Conservation (phyloP, 2,888 invertebrate genomes). For the Liposcelis brunnea region DNA sequence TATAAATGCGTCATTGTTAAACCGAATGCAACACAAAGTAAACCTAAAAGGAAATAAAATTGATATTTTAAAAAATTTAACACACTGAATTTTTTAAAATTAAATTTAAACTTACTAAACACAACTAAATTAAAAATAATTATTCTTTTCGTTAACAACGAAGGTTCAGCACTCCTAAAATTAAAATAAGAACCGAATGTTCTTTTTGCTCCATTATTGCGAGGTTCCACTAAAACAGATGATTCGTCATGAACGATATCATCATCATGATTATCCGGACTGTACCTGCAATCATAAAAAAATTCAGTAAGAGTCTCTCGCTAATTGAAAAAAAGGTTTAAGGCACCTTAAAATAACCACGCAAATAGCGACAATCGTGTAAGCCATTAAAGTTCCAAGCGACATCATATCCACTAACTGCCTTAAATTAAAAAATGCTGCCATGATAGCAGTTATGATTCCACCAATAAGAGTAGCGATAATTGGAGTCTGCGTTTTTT, state of each 20-base stretch:
- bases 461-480: conserved; percentile 56
- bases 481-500: conserved; percentile 53
- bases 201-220: not conserved
- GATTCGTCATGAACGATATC: not conserved
- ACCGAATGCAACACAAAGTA: conserved; percentile 11
- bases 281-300: conserved; percentile 13
- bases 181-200: not conserved
- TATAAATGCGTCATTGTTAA: conserved; percentile 13
- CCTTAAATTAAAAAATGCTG: conserved; percentile 64
- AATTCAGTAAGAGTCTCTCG: not conserved
- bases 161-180: not conserved
- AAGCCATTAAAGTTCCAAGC: conserved; percentile 70
- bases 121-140: too few species aligned
- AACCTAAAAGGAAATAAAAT: conserved; percentile 11
- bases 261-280: conserved; percentile 12
- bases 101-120: too few species aligned
- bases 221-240: not conserved
- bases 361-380: conserved; percentile 78
- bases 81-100: too few species aligned
- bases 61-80: not conserved
- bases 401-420: conserved; percentile 83
- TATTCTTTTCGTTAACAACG: not conserved
- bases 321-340: too few species aligned
- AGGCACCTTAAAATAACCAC: conserved; percentile 60
- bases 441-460: conserved; percentile 52